Base-by-base conservation (phyloP, 2,797 vertebrate genomes). In the Caiman crocodilus region DNA sequence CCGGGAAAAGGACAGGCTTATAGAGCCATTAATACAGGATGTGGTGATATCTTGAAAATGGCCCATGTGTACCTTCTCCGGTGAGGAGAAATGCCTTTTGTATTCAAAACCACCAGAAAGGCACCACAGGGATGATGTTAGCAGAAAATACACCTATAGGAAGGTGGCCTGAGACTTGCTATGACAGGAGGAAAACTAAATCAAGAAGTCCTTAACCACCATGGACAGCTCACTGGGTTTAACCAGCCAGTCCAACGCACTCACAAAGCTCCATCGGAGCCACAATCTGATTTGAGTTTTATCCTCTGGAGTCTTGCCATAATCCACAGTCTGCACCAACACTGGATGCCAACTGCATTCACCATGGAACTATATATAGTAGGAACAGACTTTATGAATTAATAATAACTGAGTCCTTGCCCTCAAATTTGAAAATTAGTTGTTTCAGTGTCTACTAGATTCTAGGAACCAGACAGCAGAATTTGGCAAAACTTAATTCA, bases 151-250 rank as follows among this genome's bases (percentile, higher is more conserved):
- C 74, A 67, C 32, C 6, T 26, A 26, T 13, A 35, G 76, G 63
- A 26, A n/a, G 59, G 79, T 82, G 75, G 84, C 64, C 69, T 20
- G 80, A 64, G 60, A 35, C 56, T 58, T 12, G 20, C 67, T 64
- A 3, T 58, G 86, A 74, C 89, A 4, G 80, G 76, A 56, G 13
- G 21, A 63, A 78, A 82, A 83, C 23, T 58, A 57, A 21, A 8
- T 84, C 90, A 50, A 82, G 63, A 84, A 84, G 84, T n/a, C 32
- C 87, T 17, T 57, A 94, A 89, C 94, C 97, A 97, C 97, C 97
- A 98, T 97, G 97, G 98, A 98, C 97, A 98, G 97, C 97, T 97
- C 96, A 95, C 95, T 25, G 93, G 94, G 93, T 88, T 93, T 85
- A 90, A 71, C 87, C 76, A 60, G 73, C 79, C 82, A 74, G 84